phyloP scores from a whole-genome alignment of 2,113 vertebrate genomes.

The Oreochromis tanganicae region DNA sequence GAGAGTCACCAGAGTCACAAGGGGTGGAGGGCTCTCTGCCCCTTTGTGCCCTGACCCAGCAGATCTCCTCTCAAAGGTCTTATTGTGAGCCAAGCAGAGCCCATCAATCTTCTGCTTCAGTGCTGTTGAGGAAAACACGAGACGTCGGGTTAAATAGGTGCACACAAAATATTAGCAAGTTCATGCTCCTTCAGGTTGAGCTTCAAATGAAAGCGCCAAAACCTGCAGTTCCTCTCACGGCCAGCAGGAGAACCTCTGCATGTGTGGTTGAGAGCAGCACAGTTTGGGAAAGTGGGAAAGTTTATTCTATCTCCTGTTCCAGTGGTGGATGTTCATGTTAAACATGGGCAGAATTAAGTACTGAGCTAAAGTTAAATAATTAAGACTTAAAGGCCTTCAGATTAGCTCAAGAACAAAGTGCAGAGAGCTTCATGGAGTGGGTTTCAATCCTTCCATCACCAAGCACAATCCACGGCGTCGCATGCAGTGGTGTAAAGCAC shows the following conservation, averaged over 20 bases:
- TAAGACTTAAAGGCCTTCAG: background rate
- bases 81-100: constrained; percentile 35
- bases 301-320: background rate
- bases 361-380: background rate
- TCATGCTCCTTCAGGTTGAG: background rate
- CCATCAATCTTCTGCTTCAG: constrained; percentile 51
- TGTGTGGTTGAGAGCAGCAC: background rate
- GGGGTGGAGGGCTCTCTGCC: constrained; percentile 35
- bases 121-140: constrained; percentile 24
- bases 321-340: background rate
- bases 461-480: background rate
- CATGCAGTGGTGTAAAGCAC: background rate
- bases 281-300: background rate
- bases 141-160: constrained; percentile 1
- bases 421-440: background rate
- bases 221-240: background rate
- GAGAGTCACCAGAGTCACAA: constrained; percentile 30
- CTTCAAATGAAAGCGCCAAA: background rate
- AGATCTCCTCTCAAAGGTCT: constrained; percentile 38
- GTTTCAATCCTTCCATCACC: background rate
- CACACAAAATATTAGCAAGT: background rate
- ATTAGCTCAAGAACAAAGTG: background rate
- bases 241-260: background rate
- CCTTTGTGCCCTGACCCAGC: constrained; percentile 39
- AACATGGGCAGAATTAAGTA: background rate